Evolutionary conservation across 2,888 invertebrate species (phyloP).

Genomic region (Drosophila robusta): DNA sequence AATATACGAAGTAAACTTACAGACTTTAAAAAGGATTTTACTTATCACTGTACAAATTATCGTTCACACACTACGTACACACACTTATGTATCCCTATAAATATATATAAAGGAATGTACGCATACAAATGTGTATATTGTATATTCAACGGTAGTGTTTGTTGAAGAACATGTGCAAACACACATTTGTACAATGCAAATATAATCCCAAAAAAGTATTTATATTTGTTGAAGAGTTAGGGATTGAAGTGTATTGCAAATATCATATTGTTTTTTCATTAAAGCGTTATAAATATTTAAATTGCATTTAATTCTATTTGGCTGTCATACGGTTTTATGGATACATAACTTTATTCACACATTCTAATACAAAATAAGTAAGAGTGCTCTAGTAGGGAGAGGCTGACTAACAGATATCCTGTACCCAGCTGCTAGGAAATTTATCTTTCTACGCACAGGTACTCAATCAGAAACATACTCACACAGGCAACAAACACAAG

Average conservation of each 20-base stretch:
- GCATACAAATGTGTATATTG: not conserved
- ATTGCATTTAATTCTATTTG: conserved; percentile 39
- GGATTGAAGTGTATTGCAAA: conserved; percentile 83
- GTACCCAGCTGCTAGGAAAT: no score
- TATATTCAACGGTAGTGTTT: conserved; percentile 55
- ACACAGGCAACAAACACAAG: no score
- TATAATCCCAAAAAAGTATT: conserved; percentile 75
- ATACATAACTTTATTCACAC: not conserved
- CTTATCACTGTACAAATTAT: no score
- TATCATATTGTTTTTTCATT: conserved; percentile 74
- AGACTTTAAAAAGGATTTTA: no score
- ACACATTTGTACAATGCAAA: conserved; percentile 62
- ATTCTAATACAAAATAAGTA: no score
- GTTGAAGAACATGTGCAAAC: conserved; percentile 46
- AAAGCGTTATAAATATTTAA: conserved; percentile 59
- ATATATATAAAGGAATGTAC: not conserved
- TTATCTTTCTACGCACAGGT: no score
- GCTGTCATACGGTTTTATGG: not conserved
- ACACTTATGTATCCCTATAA: no score
- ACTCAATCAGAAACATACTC: no score
- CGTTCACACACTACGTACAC: not conserved
- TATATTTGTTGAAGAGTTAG: conserved; percentile 84
- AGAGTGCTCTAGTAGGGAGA: no score
- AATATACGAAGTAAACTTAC: no score
- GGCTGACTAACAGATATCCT: no score